Conservation (phyloP, 1,140 invertebrate species). For the Hypothenemus hampei region DNA sequence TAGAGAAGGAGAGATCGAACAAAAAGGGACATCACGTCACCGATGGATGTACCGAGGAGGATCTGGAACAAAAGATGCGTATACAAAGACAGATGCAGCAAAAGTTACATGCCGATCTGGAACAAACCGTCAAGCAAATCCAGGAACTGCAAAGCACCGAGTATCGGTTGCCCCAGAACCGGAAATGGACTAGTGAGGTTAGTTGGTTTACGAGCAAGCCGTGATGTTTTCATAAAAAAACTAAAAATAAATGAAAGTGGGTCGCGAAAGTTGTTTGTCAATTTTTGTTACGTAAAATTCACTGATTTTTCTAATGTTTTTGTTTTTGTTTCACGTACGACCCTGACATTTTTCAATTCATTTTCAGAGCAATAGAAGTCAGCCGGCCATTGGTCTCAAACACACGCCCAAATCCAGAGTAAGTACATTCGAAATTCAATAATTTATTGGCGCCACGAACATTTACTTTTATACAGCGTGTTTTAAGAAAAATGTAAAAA, state of each 20-base stretch:
- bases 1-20: constrained; percentile 39
- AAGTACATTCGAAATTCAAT: constrained; percentile 52
- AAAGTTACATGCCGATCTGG: constrained; percentile 45
- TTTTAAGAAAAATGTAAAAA: too few species aligned
- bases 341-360: constrained; percentile 29
- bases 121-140: constrained; percentile 46
- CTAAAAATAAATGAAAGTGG: constrained; percentile 3
- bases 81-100: constrained; percentile 45
- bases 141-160: constrained; percentile 46
- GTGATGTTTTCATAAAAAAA: not conserved
- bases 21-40: constrained; percentile 25
- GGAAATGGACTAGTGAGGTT: constrained; percentile 37
- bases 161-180: constrained; percentile 43
- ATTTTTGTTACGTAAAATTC: too few species aligned
- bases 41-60: constrained; percentile 35
- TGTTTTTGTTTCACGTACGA: too few species aligned
- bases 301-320: too few species aligned
- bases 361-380: constrained; percentile 69
- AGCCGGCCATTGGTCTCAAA: constrained; percentile 70
- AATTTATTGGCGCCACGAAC: too few species aligned
- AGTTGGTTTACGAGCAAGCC: not conserved
- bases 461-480: too few species aligned
- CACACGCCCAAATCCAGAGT: constrained; percentile 71
- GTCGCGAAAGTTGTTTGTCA: too few species aligned
- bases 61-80: constrained; percentile 41